These are phyloP conservation scores for Melanostoma scalare DNA, from an alignment of 2,888 invertebrate species.

Conservation along the genomic window DNA sequence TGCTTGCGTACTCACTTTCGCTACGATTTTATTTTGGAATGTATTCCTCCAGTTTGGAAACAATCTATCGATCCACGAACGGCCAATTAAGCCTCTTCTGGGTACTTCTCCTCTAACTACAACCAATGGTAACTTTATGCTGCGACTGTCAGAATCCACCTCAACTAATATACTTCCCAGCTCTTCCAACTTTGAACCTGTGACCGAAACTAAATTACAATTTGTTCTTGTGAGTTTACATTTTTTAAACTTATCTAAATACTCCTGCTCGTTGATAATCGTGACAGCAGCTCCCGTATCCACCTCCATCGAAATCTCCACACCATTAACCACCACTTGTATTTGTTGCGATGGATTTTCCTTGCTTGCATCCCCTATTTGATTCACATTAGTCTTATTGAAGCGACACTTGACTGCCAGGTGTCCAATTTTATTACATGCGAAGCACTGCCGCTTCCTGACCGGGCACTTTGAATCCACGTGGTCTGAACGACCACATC, in stretches of 20 bases:
- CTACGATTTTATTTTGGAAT: conserved; percentile 2
- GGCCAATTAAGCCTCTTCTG: neutral
- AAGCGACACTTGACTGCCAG: too few species aligned
- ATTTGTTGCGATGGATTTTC: conserved; percentile 1
- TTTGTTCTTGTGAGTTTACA: neutral
- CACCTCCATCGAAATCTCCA: neutral
- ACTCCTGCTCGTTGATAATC: neutral
- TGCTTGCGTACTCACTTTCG: conserved; percentile 8
- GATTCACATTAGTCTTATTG: neutral
- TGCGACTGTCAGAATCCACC: conserved; percentile 5
- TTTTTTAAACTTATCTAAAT: conserved; percentile 8
- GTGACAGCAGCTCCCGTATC: neutral
- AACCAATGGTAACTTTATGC: conserved; percentile 12
- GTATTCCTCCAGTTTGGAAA: conserved; percentile 16
- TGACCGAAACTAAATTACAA: conserved; percentile 14
- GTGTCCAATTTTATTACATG: too few species aligned
- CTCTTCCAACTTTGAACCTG: neutral
- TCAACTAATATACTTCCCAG: neutral
- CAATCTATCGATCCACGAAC: neutral
- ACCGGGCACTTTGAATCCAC: neutral
- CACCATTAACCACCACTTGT: conserved; percentile 3
- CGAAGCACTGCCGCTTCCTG: neutral
- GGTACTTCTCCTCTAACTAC: conserved; percentile 13
- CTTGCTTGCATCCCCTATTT: neutral
- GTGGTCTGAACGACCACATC: too few species aligned